Conservation (phyloP, 2,888 invertebrate species). For the Chromoteleia sp. region DNA sequence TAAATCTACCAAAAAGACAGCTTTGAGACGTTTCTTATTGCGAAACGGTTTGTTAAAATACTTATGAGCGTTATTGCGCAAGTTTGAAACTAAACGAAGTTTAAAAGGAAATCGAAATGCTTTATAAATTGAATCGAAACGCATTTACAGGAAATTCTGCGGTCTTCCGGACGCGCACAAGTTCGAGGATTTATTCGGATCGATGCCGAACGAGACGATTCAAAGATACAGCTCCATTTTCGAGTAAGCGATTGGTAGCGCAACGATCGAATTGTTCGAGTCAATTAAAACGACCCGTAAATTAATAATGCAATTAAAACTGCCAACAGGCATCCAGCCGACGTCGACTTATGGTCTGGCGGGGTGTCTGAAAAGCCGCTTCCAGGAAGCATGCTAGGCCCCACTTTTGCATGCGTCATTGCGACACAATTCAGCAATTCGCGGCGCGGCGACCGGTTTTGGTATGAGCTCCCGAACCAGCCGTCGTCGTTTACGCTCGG, state of each 20-base stretch:
- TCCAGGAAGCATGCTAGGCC: slow-evolving; percentile 96
- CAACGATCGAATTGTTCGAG: background rate
- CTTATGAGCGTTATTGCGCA: too few relatives aligned
- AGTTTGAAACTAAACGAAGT: too few relatives aligned
- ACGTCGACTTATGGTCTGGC: slow-evolving; percentile 97
- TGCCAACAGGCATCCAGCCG: slow-evolving; percentile 90
- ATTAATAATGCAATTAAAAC: slow-evolving; percentile 48
- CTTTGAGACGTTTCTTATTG: too few relatives aligned
- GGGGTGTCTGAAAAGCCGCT: slow-evolving; percentile 96
- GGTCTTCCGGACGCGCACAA: slow-evolving; percentile 91
- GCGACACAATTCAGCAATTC: slow-evolving; percentile 96
- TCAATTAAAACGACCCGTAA: slow-evolving; percentile 17
- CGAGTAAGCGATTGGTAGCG: slow-evolving; percentile 86
- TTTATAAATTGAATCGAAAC: background rate
- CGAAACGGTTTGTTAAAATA: too few relatives aligned
- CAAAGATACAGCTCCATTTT: slow-evolving; percentile 93
- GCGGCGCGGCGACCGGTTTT: slow-evolving; percentile 95
- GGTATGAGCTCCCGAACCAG: slow-evolving; percentile 96
- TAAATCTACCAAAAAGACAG: too few relatives aligned
- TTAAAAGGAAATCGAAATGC: too few relatives aligned
- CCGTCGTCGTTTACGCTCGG: slow-evolving; percentile 94
- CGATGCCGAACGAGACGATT: slow-evolving; percentile 95
- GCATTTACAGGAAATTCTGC: slow-evolving; percentile 90
- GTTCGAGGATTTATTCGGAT: slow-evolving; percentile 93
- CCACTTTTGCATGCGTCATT: slow-evolving; percentile 97